Evolutionary conservation across 2,888 invertebrate species (phyloP).

Genomic region (Tetheella fluctuosa): DNA sequence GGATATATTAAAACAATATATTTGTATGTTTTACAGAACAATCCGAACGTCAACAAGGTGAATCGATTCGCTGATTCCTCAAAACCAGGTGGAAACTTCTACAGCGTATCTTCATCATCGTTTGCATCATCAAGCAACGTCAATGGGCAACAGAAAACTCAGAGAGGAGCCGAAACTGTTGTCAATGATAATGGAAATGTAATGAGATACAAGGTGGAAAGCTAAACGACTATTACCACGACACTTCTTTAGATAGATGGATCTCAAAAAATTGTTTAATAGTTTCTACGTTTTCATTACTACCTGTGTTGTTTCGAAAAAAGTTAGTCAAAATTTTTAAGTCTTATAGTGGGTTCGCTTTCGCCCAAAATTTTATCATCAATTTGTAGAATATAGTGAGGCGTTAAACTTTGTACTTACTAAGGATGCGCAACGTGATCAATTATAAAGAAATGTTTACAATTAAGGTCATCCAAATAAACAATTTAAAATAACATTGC

Average conservation of each 20-base stretch:
- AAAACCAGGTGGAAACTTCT: slow-evolving; percentile 42
- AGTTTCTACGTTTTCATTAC: background rate
- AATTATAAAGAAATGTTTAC: background rate
- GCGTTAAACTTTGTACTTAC: background rate
- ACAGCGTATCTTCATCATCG: slow-evolving; percentile 86
- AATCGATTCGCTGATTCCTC: slow-evolving; percentile 36
- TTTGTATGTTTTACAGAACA: slow-evolving; percentile 59
- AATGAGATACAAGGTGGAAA: slow-evolving; percentile 83
- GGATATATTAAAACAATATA: background rate
- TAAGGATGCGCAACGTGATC: slow-evolving; percentile 1
- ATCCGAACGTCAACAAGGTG: slow-evolving; percentile 77
- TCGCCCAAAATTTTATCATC: background rate
- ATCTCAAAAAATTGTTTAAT: slow-evolving; percentile 10
- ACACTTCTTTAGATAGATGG: slow-evolving; percentile 1
- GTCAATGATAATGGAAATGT: slow-evolving; percentile 90
- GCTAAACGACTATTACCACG: slow-evolving; percentile 38
- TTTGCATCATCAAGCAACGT: slow-evolving; percentile 83
- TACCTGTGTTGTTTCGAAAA: background rate
- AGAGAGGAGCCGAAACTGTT: slow-evolving; percentile 85
- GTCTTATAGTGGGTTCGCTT: background rate
- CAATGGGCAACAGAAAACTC: slow-evolving; percentile 83
- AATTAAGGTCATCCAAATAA: background rate
- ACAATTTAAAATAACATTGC: background rate
- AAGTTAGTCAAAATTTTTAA: background rate
- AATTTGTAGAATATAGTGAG: background rate